Evolutionary conservation across 2,888 invertebrate species (phyloP), one percentile per base, ranked within the genome.

Genomic region (Amphipyra tragopoginis): DNA sequence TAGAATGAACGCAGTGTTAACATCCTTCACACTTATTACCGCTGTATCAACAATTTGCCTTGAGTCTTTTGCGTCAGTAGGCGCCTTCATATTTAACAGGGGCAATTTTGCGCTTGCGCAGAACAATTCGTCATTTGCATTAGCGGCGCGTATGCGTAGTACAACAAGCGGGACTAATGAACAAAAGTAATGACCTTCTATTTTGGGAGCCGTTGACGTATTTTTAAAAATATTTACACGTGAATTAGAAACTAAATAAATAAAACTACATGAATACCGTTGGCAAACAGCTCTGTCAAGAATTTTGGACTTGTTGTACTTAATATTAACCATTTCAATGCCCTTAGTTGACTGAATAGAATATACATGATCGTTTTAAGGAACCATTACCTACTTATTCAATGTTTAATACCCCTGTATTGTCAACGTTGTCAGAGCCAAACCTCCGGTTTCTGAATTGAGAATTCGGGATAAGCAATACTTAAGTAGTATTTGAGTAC

Each of bases 111-210:
- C 57, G 42, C 50, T 10, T 7, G 34, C 5, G 11, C 44, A 14
- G 11, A 47, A 64, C 38, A 53, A 50, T 65, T 61, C 11, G 43
- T 45, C 57, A 55, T 68, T 72, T 57, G 34, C 21, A 65, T 65
- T 40, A 14, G 39, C 5, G 15, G 29, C n/a, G 39, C 8, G 14
- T 45, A n/a, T 26, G 21, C 39, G 10, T 15, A 14, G 7, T 10
- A 26, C 11, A 10, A 10, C 40, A 50, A 42, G 40, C 15, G 13
- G 9, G 43, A 42, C 44, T 36, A 49, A 63, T 33, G 11, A n/a
- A 54, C 33, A 61, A 67, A 54, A 36, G 54, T n/a, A 4, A 14
- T 14, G 42, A 5, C 50, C 51, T 55, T 57, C 34, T 11, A 15
- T 50, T 45, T 52, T 49, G 6, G 15, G 14, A 42, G 26, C 39